phyloP scores from a whole-genome alignment of 2,113 vertebrate genomes.

The Vidua chalybeata region DNA sequence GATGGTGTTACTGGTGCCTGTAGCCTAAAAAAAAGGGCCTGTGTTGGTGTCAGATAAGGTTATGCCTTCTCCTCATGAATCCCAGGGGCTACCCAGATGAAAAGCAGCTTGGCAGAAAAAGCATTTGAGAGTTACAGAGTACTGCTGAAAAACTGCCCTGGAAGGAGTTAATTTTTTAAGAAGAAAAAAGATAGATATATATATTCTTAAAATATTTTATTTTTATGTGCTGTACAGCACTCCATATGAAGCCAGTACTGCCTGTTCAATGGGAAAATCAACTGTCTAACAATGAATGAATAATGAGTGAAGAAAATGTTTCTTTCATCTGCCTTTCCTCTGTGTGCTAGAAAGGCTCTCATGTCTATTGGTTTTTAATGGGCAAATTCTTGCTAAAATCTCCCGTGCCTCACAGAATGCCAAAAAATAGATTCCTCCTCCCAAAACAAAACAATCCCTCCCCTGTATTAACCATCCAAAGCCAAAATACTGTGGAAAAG shows the following conservation, averaged over 20 bases:
- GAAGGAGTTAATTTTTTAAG: neutral
- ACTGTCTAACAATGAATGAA: neutral
- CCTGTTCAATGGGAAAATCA: neutral
- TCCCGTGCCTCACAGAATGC: neutral
- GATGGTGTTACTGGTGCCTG: neutral
- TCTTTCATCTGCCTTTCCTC: neutral
- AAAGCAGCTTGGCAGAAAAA: neutral
- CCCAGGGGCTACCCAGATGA: neutral
- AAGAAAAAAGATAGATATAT: neutral
- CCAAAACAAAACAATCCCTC: neutral
- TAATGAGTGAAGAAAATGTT: neutral
- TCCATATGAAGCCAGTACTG: neutral
- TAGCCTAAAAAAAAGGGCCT: neutral
- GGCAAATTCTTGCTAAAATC: neutral
- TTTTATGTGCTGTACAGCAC: neutral
- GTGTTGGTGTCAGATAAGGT: neutral
- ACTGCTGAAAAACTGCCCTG: neutral
- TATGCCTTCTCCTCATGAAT: neutral
- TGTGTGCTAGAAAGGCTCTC: neutral
- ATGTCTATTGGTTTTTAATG: neutral
- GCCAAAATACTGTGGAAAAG: neutral
- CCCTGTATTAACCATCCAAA: neutral
- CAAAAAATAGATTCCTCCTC: neutral
- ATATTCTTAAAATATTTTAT: neutral
- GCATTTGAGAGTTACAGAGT: neutral